phyloP scores from a whole-genome alignment of 1,140 invertebrate genomes.

The Streblospio benedicti region DNA sequence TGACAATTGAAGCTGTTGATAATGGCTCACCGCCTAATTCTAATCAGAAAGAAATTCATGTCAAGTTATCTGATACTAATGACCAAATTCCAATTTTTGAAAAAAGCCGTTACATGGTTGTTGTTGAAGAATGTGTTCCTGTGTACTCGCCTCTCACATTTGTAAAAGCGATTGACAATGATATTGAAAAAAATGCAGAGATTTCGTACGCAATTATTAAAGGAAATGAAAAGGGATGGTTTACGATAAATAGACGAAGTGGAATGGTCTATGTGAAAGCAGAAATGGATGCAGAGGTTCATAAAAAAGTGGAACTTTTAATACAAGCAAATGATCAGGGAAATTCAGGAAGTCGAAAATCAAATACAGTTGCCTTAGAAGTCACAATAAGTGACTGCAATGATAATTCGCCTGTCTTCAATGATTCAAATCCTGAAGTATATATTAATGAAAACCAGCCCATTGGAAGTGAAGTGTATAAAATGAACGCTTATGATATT shows the following conservation, averaged over 20 bases:
- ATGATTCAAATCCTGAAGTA: constrained; percentile 29
- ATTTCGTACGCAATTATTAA: constrained; percentile 66
- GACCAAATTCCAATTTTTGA: constrained; percentile 83
- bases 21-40: constrained; percentile 62
- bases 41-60: constrained; percentile 34
- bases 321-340: constrained; percentile 55
- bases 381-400: constrained; percentile 42
- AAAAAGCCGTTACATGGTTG: constrained; percentile 75
- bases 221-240: constrained; percentile 30
- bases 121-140: constrained; percentile 78
- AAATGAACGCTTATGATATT: constrained; percentile 71
- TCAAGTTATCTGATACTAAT: constrained; percentile 66
- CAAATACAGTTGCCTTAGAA: constrained; percentile 50
- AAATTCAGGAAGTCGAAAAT: constrained; percentile 69
- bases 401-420: constrained; percentile 42
- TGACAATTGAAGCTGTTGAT: constrained; percentile 76
- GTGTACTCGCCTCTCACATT: constrained; percentile 69
- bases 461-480: constrained; percentile 69
- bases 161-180: constrained; percentile 46
- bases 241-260: constrained; percentile 53
- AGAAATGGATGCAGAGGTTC: constrained; percentile 32
- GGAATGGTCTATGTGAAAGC: constrained; percentile 77
- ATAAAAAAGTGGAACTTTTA: constrained; percentile 21
- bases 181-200: constrained; percentile 67
- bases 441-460: constrained; percentile 68